Evolutionary conservation across 2,888 invertebrate species (phyloP), one percentile per base, ranked within the genome.

Genomic region (Mamestra brassicae): DNA sequence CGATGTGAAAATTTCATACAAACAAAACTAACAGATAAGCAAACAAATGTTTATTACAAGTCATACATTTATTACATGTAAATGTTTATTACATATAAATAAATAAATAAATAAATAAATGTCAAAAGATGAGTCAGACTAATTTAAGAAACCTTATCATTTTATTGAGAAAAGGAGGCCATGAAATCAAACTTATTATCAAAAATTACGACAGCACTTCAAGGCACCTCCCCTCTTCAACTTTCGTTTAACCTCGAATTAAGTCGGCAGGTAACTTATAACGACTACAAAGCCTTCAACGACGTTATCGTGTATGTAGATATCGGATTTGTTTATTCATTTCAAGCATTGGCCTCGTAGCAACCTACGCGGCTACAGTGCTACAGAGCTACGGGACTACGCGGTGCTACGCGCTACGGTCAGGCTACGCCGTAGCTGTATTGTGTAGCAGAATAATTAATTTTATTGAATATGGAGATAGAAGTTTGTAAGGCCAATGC

Each of bases 361-460:
- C 73, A 34, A 55, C 45, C 82, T 70, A 81, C 71, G 76, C 38
- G 13, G 26, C 71, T 78, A 73, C 74, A 47, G 4, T 38, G 36
- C 71, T 78, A 73, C 74, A 47, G 4, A 17, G 58, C 58, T 58
- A 57, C 34, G 13, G 1, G 11, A 6, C 47, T 47, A 47, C 47
- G 42, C 42, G n/a, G 7, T 7, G 42, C 42, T 42, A 73, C 71
- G 58, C 17, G 73, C 77, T 75, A 82, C 84, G 64, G 63, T 67
- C 74, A 72, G 73, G 84, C 82, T 85, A 85, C 86, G 80, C 61
- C 74, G 84, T 80, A 84, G 78, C 62, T 26, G 15, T 55, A 45
- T 74, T 64, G 55, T 71, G 42, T 65, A 57, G 47, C 34, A 13
- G 34, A 83, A 68, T 70, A 17, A 50, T 45, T 7, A 10, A 61